Evolutionary conservation across 1,140 invertebrate genomes (phyloP), one percentile per base, ranked within the genome.

Genomic region (Hesperophylax magnus): DNA sequence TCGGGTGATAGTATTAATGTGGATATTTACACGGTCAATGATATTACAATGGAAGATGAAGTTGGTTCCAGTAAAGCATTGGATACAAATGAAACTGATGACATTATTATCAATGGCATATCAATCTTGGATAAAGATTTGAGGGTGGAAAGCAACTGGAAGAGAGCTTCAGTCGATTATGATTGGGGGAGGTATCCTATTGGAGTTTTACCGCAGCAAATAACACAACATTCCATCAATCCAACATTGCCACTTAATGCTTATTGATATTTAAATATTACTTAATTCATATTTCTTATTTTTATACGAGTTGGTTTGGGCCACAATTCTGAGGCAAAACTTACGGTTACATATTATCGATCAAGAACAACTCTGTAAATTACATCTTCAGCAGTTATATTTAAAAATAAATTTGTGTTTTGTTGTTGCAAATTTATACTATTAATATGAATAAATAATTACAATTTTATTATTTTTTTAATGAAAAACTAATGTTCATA

Each of bases 181-280:
- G 80, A 87, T 63, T 89, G 88, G 89, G 72, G 61, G 15, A 76
- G 53, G 20, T 86, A 85, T 83, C 86, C 87, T 17, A 86, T 89
- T 77, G 89, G 89, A 72, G 82, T 88, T 77, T 72, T 90, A 39
- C 89, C 89, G 2, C 89, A 88, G 88, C 88, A 89, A 84, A 78
- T 39, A 39, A 5, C 24, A 56, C 20, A 27, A 47, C 0, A 56
- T 58, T 2, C 24, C 34, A 27, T 75, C 5, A 75, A 58, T 60
- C 72, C 72, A 8, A 75, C 72, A 60, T 60, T 75, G 15, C 15
- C 53, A 4, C 39, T 75, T 34, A 39, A 75, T 47, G 58, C 18
- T 18, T 53, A 8, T 39, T 39, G 34, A 39, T 4, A 39, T 8
- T 39, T 39, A 8, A 39, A 39, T 39, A 27, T 2, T 27, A 27